Percentiles rank a stretch among this genome's conserved stretches.
Evolutionary conservation across 2,888 invertebrate species (phyloP).

Genomic region (Blastobasis lacticolella): DNA sequence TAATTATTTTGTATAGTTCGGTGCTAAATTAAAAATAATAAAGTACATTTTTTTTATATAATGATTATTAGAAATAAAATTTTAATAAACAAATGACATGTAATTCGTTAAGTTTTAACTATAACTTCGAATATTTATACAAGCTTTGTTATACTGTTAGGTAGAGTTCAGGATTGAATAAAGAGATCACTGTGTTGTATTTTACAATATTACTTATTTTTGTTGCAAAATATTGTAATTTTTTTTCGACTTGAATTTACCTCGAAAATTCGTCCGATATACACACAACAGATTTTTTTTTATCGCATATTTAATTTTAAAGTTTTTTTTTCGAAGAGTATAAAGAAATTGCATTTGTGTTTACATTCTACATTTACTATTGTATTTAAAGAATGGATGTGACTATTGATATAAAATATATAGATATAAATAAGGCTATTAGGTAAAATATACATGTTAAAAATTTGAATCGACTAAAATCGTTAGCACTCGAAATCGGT

Average conservation of each 20-base stretch:
- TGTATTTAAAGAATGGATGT: constrained; percentile 34
- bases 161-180: no score
- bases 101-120: constrained; percentile 3
- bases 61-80: no score
- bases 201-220: no score
- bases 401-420: constrained; percentile 32
- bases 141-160: no score
- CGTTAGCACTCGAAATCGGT: no score
- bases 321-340: no score
- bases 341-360: constrained; percentile 21
- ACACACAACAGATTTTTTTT: neutral
- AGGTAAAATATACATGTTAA: constrained; percentile 6
- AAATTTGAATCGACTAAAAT: no score
- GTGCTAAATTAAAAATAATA: constrained; percentile 15
- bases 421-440: no score
- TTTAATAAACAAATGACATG: constrained; percentile 8
- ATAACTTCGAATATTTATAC: no score
- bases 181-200: no score
- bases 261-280: neutral
- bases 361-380: constrained; percentile 30
- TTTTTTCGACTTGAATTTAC: no score
- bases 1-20: constrained; percentile 12
- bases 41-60: constrained; percentile 12
- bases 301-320: neutral
- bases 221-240: no score